Conservation (phyloP, 2,113 vertebrate species). For the Poeciliopsis retropinna region DNA sequence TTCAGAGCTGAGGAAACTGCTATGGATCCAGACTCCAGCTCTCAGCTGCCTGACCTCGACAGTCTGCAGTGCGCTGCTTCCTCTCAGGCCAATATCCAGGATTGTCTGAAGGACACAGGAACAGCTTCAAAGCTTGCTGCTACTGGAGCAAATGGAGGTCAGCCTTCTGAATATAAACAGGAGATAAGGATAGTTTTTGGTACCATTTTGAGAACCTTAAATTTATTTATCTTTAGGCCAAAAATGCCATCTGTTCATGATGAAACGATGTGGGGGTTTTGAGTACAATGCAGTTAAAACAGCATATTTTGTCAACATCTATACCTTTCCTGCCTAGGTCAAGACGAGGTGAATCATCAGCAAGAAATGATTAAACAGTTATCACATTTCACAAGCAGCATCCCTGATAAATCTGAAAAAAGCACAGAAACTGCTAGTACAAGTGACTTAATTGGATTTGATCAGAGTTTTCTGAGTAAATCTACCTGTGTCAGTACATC, state of each 20-base stretch:
- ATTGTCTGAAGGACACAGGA: conserved; percentile 26
- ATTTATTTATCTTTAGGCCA: background rate
- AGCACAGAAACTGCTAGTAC: background rate
- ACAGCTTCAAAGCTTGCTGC: conserved; percentile 39
- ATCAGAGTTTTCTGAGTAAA: background rate
- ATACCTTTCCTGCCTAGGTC: conserved; percentile 2
- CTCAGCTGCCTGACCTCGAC: conserved; percentile 6
- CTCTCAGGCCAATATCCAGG: conserved; percentile 19
- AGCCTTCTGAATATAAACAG: conserved; percentile 46
- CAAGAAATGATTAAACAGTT: background rate
- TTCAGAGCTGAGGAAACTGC: conserved; percentile 15
- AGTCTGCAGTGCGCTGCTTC: conserved; percentile 9
- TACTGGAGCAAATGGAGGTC: conserved; percentile 51
- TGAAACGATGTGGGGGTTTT: background rate
- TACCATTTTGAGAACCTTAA: background rate
- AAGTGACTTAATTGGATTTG: conserved; percentile 32
- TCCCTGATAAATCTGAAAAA: background rate
- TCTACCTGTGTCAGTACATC: conserved; percentile 44
- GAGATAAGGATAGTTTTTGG: conserved; percentile 10
- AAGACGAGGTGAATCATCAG: background rate
- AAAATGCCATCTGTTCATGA: background rate
- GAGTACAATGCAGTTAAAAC: background rate
- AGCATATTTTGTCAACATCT: background rate
- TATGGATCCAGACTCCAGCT: conserved; percentile 44
- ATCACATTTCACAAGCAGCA: background rate